Base-by-base conservation (phyloP, 2,113 vertebrate genomes). In the Hystrix cristata region DNA sequence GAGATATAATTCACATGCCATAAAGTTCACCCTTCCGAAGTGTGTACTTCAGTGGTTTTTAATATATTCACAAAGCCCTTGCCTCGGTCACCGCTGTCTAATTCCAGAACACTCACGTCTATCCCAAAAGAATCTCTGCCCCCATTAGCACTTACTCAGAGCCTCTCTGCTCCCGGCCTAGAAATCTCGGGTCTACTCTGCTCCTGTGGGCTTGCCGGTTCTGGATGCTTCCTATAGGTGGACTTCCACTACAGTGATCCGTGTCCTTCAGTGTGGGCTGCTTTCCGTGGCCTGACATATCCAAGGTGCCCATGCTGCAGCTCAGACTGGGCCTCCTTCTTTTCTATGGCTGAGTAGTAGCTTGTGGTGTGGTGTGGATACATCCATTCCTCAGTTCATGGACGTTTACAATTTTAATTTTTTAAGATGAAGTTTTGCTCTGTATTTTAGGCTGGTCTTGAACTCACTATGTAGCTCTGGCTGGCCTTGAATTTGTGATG, bases 161-260 rank as follows among this genome's bases (percentile, higher is more conserved):
- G 13, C 13, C 12, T 27, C 21, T 31, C 29, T 16, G 19, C 11
- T 16, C 13, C 57, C 19, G 11, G 71, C 15, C 81, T 87, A 16
- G 48, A 29, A 53, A 13, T 18, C 82, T 48, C 29, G 14, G 18
- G 34, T 23, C 19, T 67, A 5, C 78, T 69, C 60, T 60, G 18
- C 43, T 51, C 38, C 38, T 9, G 0, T 7, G 43, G 14, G 46
- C 65, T n/a, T 43, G 74, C 60, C 25, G 2, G 4, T 55, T 87
- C 67, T n/a, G 79, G 74, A 23, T 15, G 3, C 65, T 65, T 93
- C 53, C 0, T 12, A 13, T 21, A 23, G 64, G 31, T 0, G 19
- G 38, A 48, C n/a, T 53, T 43, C 1, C 0, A 6, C 10, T 3
- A 10, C 10, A 21, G 71, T 0, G 0, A 1, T 5, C 0, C 0